A percentile compares a stretch with the other conserved stretches of the same genome.
phyloP scores from a whole-genome alignment of 2,113 vertebrate species.

The Panthera tigris region DNA sequence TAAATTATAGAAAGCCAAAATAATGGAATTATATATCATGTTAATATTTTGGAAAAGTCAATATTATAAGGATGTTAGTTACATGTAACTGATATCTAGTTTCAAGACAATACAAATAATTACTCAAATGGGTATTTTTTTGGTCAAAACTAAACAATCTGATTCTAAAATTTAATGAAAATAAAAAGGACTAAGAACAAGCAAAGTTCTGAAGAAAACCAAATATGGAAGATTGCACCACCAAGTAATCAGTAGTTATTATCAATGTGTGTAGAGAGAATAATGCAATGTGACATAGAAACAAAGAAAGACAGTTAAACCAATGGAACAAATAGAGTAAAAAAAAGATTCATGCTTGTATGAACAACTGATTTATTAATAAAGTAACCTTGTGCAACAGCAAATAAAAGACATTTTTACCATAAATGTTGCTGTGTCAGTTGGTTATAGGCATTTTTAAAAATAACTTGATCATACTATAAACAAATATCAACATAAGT shows the following conservation, averaged over 20 bases:
- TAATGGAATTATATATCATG: background rate
- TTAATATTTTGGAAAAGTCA: background rate
- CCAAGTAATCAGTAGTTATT: background rate
- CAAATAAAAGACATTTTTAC: background rate
- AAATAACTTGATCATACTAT: background rate
- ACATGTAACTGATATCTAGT: background rate
- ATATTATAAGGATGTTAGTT: background rate
- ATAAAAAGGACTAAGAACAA: background rate
- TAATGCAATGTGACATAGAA: background rate
- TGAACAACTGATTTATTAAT: conserved; percentile 12
- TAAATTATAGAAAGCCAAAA: background rate
- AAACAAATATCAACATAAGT: background rate
- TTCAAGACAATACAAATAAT: background rate
- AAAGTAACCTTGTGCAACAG: background rate
- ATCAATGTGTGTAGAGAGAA: background rate
- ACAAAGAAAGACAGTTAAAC: background rate
- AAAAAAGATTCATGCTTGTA: background rate
- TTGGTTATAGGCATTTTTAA: background rate
- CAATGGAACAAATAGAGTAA: background rate
- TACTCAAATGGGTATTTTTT: background rate
- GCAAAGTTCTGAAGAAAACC: background rate
- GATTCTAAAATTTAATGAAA: background rate
- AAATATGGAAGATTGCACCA: background rate
- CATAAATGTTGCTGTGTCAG: background rate
- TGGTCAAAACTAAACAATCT: background rate